Base-by-base conservation (phyloP, 2,797 vertebrate species). In the Gymnoscopelus braueri region DNA sequence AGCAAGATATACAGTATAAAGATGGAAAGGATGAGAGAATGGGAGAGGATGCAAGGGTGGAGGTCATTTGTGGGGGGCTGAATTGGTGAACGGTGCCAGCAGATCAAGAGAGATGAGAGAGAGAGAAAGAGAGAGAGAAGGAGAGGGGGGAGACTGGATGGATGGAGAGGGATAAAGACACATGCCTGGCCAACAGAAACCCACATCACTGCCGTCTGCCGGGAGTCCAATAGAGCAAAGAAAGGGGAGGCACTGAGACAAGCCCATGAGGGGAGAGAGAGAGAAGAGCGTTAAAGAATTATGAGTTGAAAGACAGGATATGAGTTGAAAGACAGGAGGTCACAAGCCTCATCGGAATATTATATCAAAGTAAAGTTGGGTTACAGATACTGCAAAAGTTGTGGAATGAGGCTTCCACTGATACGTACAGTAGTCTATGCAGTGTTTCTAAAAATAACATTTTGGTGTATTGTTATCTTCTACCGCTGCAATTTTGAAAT, bases 251-350 rank as follows among this genome's bases (percentile, higher is more conserved):
- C 2, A 62, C 52, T 29, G 65, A 29, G 49, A 39, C 35, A 39
- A 19, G 49, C 12, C 13, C 60, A 35, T 44, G 49, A 57, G 29
- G 47, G 13, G 24, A 63, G 8, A 75, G 14, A 71, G 11, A 5
- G 12, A 1, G 26, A 8, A 15, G 35, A 53, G 29, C 59, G 69
- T 1, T 14, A 55, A 60, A 67, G 58, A 32, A 56, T 62, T 63
- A 60, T 52, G 26, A 6, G 56, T 78, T 67, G 69, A 66, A 57
- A 85, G 73, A 81, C 71, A 62, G 9, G n/a, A 59, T 69, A 80
- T 61, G 56, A 72, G 63, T 29, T 77, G 57, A 29, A 66, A 72
- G 82, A 81, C 74, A 65, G 80, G 57, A 78, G 80, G 84, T 77
- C 71, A 80, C n/a, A 66, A 58, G 67, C 71, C 61, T 68, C 73